Percentiles rank a stretch among this genome's conserved stretches.
phyloP scores from a whole-genome alignment of 2,113 vertebrate genomes.

The Microcebus ravelobensis region DNA sequence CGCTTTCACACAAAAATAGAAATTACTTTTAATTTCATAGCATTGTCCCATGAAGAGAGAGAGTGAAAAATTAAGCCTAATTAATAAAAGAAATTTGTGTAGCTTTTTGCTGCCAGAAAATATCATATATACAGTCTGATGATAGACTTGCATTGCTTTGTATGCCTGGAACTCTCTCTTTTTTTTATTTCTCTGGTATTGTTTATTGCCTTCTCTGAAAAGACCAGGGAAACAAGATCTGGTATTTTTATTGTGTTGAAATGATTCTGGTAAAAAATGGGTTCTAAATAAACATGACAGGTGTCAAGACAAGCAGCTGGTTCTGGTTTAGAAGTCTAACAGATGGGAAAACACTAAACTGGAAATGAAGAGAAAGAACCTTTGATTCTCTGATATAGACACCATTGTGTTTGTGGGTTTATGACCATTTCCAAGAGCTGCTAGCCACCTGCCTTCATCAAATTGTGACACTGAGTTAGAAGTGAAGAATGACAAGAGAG shows the following conservation, averaged over 20 bases:
- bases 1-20: constrained; percentile 8
- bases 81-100: constrained; percentile 28
- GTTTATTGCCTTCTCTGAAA: constrained; percentile 15
- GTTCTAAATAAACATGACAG: background rate
- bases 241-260: constrained; percentile 48
- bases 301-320: constrained; percentile 21
- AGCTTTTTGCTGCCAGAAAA: background rate
- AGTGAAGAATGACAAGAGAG: background rate
- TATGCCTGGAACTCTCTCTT: background rate
- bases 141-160: background rate
- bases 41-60: background rate
- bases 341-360: background rate
- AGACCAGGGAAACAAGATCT: constrained; percentile 14
- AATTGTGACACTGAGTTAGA: background rate
- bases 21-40: constrained; percentile 31
- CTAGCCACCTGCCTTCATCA: background rate
- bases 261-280: constrained; percentile 60
- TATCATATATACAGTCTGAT: background rate
- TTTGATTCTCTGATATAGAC: background rate
- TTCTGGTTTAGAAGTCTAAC: background rate
- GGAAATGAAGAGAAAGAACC: background rate
- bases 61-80: constrained; percentile 11
- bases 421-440: background rate
- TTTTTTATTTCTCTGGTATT: background rate
- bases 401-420: background rate